These are phyloP conservation scores for Lasioglossum malachurum DNA, from an alignment of 2,888 invertebrate species.

Conservation along the genomic window DNA sequence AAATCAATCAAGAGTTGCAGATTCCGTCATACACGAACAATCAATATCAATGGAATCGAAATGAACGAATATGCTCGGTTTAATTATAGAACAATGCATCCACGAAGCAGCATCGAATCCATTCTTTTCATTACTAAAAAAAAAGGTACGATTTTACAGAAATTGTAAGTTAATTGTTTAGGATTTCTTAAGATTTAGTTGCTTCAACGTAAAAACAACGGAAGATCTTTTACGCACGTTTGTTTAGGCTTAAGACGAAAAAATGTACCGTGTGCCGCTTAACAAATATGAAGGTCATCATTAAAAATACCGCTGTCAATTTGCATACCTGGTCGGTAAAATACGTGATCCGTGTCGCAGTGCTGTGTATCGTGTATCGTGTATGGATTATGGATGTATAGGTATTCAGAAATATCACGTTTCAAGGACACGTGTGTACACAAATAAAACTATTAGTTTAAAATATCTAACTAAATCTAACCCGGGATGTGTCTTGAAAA, in stretches of 20 bases:
- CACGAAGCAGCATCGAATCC: background rate
- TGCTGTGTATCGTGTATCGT: background rate
- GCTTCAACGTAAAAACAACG: background rate
- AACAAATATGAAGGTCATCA: background rate
- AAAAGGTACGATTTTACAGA: background rate
- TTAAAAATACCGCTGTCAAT: conserved; percentile 18
- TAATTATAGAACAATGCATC: conserved; percentile 10
- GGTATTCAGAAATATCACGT: conserved; percentile 34
- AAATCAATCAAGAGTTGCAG: background rate
- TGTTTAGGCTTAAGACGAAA: background rate
- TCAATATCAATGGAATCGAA: conserved; percentile 3
- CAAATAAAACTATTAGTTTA: conserved; percentile 15
- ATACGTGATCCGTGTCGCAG: background rate
- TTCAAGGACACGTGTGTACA: conserved; percentile 41
- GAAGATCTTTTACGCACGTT: background rate
- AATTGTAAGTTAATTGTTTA: background rate
- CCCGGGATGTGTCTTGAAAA: too few relatives aligned
- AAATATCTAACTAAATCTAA: background rate
- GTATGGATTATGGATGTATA: background rate
- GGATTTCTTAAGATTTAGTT: background rate
- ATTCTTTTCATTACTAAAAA: background rate
- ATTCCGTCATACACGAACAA: background rate
- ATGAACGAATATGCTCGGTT: background rate
- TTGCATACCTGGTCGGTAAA: conserved; percentile 28
- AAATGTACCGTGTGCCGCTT: conserved; percentile 3